Evolutionary conservation across 2,113 vertebrate species (phyloP).

Genomic region (Arvicanthis niloticus): DNA sequence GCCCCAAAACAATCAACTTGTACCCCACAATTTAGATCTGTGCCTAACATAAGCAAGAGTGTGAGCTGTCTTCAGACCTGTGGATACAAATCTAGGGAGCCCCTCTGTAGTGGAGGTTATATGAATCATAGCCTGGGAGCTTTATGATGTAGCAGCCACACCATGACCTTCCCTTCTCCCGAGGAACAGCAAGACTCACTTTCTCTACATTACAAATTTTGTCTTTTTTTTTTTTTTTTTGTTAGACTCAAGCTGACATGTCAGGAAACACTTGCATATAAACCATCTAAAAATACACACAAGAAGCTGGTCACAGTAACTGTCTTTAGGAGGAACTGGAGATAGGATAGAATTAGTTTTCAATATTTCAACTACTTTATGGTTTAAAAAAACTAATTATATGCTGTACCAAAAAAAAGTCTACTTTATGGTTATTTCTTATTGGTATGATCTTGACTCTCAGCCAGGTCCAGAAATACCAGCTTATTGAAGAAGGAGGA

Average conservation of each 20-base stretch:
- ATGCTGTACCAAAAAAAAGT: neutral
- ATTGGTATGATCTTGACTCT: neutral
- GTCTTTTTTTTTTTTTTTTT: neutral
- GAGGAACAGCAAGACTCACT: neutral
- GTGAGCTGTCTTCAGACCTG: neutral
- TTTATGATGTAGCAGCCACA: neutral
- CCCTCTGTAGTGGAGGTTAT: neutral
- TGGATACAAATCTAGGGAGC: neutral
- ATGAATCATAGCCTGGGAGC: neutral
- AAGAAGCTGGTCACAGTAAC: neutral
- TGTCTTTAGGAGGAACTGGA: neutral
- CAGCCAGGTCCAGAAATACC: neutral
- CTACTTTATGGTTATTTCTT: neutral
- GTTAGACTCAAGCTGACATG: neutral
- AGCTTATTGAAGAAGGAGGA: neutral
- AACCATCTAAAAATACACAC: neutral
- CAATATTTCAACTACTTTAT: neutral
- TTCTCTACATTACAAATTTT: neutral
- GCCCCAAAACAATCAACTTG: neutral
- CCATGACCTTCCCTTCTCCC: neutral
- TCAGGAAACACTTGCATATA: neutral
- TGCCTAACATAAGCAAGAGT: neutral
- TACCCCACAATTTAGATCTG: neutral
- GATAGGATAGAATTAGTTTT: neutral
- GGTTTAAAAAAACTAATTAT: neutral